Percentiles rank a stretch among this genome's conserved stretches.
Evolutionary conservation across 1,140 invertebrate genomes (phyloP).

Genomic region (Atta texana): DNA sequence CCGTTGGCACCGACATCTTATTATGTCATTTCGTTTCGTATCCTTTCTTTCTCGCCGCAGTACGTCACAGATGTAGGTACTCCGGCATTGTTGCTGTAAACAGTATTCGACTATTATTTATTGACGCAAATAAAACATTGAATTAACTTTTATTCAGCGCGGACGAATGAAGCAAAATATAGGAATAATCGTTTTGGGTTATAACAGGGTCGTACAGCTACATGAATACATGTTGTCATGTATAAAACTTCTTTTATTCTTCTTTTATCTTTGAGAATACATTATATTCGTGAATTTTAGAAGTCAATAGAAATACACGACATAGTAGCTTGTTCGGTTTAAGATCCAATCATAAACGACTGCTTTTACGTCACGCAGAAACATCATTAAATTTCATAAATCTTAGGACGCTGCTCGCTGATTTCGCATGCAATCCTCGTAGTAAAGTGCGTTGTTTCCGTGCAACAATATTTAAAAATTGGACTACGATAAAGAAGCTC

Average conservation of each 20-base stretch:
- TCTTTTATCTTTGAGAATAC: neutral
- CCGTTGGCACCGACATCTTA: constrained; percentile 77
- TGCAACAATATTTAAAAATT: constrained; percentile 65
- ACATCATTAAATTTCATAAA: neutral
- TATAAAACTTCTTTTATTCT: neutral
- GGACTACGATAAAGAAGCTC: constrained; percentile 67
- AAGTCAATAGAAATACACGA: neutral
- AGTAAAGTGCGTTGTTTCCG: constrained; percentile 63
- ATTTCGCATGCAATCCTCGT: neutral
- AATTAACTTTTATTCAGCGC: constrained; percentile 42
- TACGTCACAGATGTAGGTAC: constrained; percentile 27
- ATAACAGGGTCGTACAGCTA: neutral
- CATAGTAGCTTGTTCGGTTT: neutral
- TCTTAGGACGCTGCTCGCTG: neutral
- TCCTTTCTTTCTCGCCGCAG: constrained; percentile 49
- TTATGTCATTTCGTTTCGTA: constrained; percentile 79
- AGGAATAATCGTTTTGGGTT: constrained; percentile 34
- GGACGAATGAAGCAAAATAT: neutral
- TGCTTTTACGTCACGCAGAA: neutral
- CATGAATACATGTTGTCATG: too few species aligned
- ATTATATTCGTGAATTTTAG: neutral
- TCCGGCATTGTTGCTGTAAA: constrained; percentile 28
- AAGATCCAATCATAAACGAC: neutral
- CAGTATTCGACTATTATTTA: constrained; percentile 43
- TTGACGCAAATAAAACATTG: constrained; percentile 35